Conservation (phyloP, 2,797 vertebrate species). For the Antrozous pallidus region DNA sequence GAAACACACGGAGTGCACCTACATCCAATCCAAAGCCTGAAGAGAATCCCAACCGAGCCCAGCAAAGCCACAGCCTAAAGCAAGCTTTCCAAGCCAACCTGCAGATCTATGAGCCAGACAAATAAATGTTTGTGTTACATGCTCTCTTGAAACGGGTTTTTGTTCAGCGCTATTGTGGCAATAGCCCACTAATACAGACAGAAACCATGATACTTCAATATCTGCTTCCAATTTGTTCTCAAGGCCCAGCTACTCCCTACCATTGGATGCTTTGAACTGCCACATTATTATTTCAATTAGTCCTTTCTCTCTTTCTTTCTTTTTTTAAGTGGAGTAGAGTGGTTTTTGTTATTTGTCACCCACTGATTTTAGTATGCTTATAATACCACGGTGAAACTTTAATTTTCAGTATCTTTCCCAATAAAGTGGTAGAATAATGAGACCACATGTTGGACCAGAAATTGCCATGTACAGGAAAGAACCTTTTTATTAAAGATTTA, state of each 20-base stretch:
- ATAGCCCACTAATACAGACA: not conserved
- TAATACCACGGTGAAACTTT: not conserved
- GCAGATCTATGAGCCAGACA: not conserved
- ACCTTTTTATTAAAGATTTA: slow-evolving; percentile 24
- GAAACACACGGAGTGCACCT: not conserved
- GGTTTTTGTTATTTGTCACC: not conserved
- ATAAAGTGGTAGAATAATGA: slow-evolving; percentile 2
- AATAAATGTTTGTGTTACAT: not conserved
- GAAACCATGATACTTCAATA: not conserved
- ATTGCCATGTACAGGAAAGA: not conserved
- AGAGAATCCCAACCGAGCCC: not conserved
- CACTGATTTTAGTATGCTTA: not conserved
- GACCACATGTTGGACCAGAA: not conserved
- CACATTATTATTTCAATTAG: not conserved
- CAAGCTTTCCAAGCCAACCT: not conserved
- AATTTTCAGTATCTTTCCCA: slow-evolving; percentile 28
- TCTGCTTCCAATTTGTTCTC: slow-evolving; percentile 27
- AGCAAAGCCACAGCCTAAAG: not conserved
- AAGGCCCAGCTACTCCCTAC: not conserved
- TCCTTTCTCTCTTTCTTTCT: not conserved
- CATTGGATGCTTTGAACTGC: not conserved
- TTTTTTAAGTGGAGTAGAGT: not conserved
- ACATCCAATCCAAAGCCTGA: not conserved
- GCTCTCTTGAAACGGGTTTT: not conserved
- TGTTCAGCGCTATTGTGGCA: not conserved